Base-by-base conservation (phyloP, 2,797 vertebrate genomes). In the Crenuchus spilurus region DNA sequence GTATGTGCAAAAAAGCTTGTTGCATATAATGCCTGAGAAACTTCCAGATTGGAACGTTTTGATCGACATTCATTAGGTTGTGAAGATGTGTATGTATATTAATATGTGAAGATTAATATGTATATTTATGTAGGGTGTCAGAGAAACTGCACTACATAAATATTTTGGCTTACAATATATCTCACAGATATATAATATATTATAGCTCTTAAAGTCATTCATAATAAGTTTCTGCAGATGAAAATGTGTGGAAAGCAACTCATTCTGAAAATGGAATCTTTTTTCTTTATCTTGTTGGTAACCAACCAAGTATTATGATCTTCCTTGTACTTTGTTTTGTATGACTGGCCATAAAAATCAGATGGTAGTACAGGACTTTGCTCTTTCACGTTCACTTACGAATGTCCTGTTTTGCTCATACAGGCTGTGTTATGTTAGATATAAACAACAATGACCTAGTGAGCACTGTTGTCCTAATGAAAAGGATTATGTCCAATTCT, bases 341-440 rank as follows among this genome's bases (percentile, higher is more conserved):
- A 8, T 51, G 33, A 31, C 18, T 10, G 42, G 46, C 44, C 54
- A 68, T 76, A 76, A 71, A 72, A 57, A 41, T 49, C 35, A 62
- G n/a, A 4, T 13, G 1, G 30, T 66, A 22, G 54, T 37, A 57
- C n/a, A 7, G 77, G 80, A 80, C 80, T 82, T 83, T 81, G 77
- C 41, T 39, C 71, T 64, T 66, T 71, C 18, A 16, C 37, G 37
- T 55, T 20, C 5, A 67, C 70, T 55, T 71, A 35, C 33, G 55
- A 69, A 69, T 60, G 35, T 46, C 20, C 54, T 60, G 18, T 26
- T 42, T 61, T 72, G 62, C 41, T 60, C 4, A 11, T 52, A 13
- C 24, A 10, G 11, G 49, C 44, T 52, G 70, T 26, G 39, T 24
- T 9, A 37, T 22, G 42, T 30, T 13, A 42, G 13, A 44, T 51